Conservation (phyloP, 2,797 vertebrate species). For the Chanos chanos region DNA sequence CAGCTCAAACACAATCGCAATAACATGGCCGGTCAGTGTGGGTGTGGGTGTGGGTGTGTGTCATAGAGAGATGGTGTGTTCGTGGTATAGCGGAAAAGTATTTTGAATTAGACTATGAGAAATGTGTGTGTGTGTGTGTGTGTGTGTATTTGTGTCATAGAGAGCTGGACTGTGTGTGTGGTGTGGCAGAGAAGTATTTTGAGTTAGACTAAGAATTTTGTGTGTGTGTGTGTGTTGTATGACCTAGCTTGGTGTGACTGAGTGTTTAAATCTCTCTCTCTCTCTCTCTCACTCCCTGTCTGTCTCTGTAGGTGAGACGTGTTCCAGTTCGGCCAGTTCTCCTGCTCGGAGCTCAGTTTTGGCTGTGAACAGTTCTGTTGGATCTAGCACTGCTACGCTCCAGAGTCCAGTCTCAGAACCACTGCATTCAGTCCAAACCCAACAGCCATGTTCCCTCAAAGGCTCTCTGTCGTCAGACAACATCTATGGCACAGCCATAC, state of each 20-base stretch:
- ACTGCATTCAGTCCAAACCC: constrained; percentile 83
- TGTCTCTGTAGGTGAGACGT: constrained; percentile 23
- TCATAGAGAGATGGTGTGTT: too few species aligned
- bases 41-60: too few species aligned
- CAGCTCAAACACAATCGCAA: constrained; percentile 82
- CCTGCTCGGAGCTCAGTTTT: constrained; percentile 74
- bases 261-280: too few species aligned
- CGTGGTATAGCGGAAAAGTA: too few species aligned
- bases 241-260: too few species aligned
- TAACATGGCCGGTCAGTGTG: constrained; percentile 50
- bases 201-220: neutral
- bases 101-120: too few species aligned
- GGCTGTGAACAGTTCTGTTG: constrained; percentile 60
- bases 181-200: too few species aligned
- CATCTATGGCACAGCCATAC: constrained; percentile 80
- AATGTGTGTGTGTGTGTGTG: too few species aligned
- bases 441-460: constrained; percentile 97
- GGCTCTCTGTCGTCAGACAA: constrained; percentile 93
- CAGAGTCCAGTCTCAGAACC: constrained; percentile 68
- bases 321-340: constrained; percentile 64
- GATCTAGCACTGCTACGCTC: constrained; percentile 65
- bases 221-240: neutral
- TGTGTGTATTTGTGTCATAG: too few species aligned
- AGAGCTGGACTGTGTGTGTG: too few species aligned
- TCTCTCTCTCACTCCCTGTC: neutral